Base-by-base conservation (phyloP, 2,888 invertebrate genomes). In the Eupithecia vulgata region DNA sequence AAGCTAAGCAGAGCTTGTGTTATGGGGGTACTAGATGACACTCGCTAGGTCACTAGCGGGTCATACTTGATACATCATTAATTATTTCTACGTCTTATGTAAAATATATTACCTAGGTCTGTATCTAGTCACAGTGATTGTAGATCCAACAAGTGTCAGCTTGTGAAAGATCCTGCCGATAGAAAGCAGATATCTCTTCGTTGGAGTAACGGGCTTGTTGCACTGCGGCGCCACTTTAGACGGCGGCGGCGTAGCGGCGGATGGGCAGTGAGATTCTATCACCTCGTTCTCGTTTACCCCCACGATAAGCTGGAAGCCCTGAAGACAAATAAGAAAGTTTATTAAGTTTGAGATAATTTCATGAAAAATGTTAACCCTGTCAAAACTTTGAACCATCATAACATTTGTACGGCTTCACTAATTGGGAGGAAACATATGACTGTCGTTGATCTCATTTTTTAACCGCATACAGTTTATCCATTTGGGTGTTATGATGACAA, bases 111-210 rank as follows among this genome's bases (percentile, higher is more conserved):
- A 97, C 98, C 98, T 97, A n/a, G 99, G 99, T 84, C 98, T 95
- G 88, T 99, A 99, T 87, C 98, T 95, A 0, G 98, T 99, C 10
- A 99, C 98, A 3, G 97, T 98, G 83, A 99, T 99, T n/a, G 97
- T 97, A 76, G 97, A 97, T 30, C 97, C 98, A 67, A 95, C 96
- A 0, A 99, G 92, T 0, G 97, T 96, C 78, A 99, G 96, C 85
- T 97, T 97, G 88, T 99, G 99, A 93, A 99, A 99, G 85, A 99
- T 97, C 78, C 99, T 95, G 3, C 99, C 99, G 82, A 99, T 99
- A 75, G 99, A 99, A 64, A 99, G 94, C 73, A 97, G 95, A 91
- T 97, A 98, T 81, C 97, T 97, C 85, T 97, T 97, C 17, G 95
- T 95, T 0, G 91, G 88, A 6, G 91, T 88, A 2, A 84, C 82